Conservation (phyloP, 2,797 vertebrate genomes). For the Enteromius anoplus region DNA sequence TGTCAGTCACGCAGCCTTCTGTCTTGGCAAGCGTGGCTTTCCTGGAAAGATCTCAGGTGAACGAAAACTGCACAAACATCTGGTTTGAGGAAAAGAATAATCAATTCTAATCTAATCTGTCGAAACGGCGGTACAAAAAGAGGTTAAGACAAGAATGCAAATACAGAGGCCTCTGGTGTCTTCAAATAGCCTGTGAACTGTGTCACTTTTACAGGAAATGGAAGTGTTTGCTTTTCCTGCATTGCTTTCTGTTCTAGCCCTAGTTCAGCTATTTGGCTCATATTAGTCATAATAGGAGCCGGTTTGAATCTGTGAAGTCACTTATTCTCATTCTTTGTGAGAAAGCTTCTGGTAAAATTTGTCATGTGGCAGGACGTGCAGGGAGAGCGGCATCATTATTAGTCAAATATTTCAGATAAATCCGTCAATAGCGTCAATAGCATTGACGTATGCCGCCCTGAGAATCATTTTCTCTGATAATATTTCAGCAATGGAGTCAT, state of each 20-base stretch:
- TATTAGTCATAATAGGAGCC: slow-evolving; percentile 2
- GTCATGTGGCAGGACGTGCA: slow-evolving; percentile 19
- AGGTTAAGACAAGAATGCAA: not conserved
- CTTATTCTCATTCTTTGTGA: not conserved
- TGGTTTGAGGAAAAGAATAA: slow-evolving; percentile 24
- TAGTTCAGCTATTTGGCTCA: slow-evolving; percentile 8
- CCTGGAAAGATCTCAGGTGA: slow-evolving; percentile 28
- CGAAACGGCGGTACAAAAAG: not conserved
- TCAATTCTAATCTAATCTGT: not conserved
- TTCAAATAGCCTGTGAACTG: slow-evolving; percentile 7
- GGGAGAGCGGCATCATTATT: not conserved
- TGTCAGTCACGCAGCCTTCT: slow-evolving; percentile 47
- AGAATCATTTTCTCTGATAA: not conserved
- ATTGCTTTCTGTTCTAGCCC: not conserved
- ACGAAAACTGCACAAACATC: slow-evolving; percentile 29
- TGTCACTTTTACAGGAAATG: slow-evolving; percentile 15
- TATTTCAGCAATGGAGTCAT: not conserved
- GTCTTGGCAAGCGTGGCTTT: slow-evolving; percentile 20
- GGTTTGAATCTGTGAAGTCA: not conserved
- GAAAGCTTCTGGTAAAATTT: not conserved
- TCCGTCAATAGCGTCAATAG: not conserved
- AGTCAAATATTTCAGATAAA: not conserved
- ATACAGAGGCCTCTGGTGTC: not conserved
- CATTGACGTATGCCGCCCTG: not conserved
- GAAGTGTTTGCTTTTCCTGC: not conserved